Evolutionary conservation across 2,888 invertebrate species (phyloP), one percentile per base, ranked within the genome.

Genomic region (Polylopha cassiicola): DNA sequence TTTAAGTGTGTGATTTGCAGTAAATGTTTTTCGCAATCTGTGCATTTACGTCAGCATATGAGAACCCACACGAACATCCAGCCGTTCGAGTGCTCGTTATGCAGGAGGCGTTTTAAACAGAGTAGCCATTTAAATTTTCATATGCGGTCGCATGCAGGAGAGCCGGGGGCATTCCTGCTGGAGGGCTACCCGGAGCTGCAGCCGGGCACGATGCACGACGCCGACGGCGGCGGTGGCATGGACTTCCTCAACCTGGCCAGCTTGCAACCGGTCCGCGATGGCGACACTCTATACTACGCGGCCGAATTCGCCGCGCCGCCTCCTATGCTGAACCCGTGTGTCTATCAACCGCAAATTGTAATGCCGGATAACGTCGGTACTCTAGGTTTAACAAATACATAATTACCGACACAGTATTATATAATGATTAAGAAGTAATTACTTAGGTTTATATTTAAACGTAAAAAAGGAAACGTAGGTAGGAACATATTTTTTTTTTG

Each of bases 111-210:
- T 22, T 86, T 86, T 37, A 86, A 86, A 37, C 86, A 86, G 54
- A 81, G 80, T 41, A 82, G 85, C 46, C 85, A 86, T 50, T 59
- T 85, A 37, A 86, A 85, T 44, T 82, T 84, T 42, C 86, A 86
- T 48, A 73, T 82, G 72, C 66, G 80, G 1, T 81, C 82, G 2
- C 86, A 86, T 47, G 55, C 71, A 1, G 63, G 62, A 0, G 72
- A 70, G 16, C 37, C 48, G 6, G 58, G 58, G 9, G 55, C 61
- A 1, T 48, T 73, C 20, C 47, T 58, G 0, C 55, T 70, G 46
- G 72, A 75, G 4, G 61, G 58, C 17, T 78, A 72, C 9, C 68
- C 66, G 30, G 61, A 27, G 16, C 41, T 20, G 26, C 9, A 36
- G 14, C 15, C 34, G 21, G 41, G 29, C 29, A 27, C 27, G 39